Conservation (phyloP, 2,888 invertebrate genomes). For the Synanthedon andrenaeformis region DNA sequence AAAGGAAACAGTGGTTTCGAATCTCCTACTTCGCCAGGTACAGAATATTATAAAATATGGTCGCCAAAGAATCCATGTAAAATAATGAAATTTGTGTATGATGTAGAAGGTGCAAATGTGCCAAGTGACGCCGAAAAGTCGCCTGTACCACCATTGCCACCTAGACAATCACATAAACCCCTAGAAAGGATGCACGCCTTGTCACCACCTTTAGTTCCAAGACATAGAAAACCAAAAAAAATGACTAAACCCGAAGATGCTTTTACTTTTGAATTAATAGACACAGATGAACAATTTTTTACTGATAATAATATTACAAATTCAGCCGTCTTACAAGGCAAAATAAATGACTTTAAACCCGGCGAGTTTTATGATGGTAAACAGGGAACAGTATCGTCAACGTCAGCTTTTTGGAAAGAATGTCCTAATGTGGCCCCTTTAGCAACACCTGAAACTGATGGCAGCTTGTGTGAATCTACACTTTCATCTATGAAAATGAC, state of each 20-base stretch:
- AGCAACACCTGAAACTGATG: constrained; percentile 73
- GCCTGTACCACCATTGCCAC: constrained; percentile 73
- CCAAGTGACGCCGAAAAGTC: constrained; percentile 62
- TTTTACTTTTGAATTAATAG: constrained; percentile 86
- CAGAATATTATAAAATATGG: constrained; percentile 79
- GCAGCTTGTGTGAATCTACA: constrained; percentile 69
- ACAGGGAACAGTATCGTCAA: constrained; percentile 44
- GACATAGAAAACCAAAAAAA: constrained; percentile 77
- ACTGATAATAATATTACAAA: constrained; percentile 63
- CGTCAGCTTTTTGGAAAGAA: constrained; percentile 50
- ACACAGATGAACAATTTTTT: constrained; percentile 79
- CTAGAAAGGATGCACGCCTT: constrained; percentile 79
- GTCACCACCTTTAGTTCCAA: constrained; percentile 77
- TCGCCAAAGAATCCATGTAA: constrained; percentile 72
- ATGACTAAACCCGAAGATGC: constrained; percentile 78
- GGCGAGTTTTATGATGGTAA: constrained; percentile 64
- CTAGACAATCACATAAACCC: constrained; percentile 79
- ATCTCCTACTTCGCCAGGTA: constrained; percentile 69
- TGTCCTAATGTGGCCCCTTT: constrained; percentile 66
- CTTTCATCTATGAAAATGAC: constrained; percentile 63
- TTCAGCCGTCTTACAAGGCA: constrained; percentile 46
- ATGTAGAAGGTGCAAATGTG: constrained; percentile 58
- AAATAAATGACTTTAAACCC: constrained; percentile 58
- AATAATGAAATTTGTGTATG: constrained; percentile 67
- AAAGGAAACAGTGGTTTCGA: constrained; percentile 64